Evolutionary conservation across 2,113 vertebrate species (phyloP), one percentile per base, ranked within the genome.

Genomic region (Nothocercus julius): DNA sequence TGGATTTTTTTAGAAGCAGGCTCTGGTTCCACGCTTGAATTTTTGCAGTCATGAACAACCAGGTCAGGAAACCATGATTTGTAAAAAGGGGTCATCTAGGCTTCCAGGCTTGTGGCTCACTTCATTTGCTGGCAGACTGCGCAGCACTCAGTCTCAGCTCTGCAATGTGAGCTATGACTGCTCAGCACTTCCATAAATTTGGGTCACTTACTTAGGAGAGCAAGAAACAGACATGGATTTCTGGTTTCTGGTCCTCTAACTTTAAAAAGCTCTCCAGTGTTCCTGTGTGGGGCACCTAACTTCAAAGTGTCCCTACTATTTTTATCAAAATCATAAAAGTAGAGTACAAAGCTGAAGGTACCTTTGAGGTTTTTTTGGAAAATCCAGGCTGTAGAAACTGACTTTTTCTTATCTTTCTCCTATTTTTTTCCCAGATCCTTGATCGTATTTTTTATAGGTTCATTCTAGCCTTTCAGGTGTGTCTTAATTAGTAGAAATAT

Each of bases 51-150:
- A 0, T 81, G 82, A 92, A 56, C 59, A 90, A 90, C 36, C 73
- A 90, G 78, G 64, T 94, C 93, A 92, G 96, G 92, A 96, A 96
- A 92, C 79, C 53, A 62, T 28, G 54, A 78, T 92, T 73, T 94
- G 44, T 85, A 21, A 11, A 44, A 85, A 8, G 3, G 27, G 88
- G 78, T 93, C 68, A 88, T 64, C 72, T 86, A 76, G 89, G 45
- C 90, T 94, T 94, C 95, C 90, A 96, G 85, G 76, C 90, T 93
- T 92, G 93, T 96, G 94, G 90, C 87, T 95, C 16, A 32, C 10
- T 86, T 88, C 8, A 18, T 88, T 95, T 85, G 36, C 82, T 94
- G 94, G 79, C 93, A 90, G 82, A 51, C 80, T 78, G 15, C 3
- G 1, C 44, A 92, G 67, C 63, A 53, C n/a, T 63, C 20, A 21